Conservation (phyloP, 2,888 invertebrate species). For the Adela reaumurella region DNA sequence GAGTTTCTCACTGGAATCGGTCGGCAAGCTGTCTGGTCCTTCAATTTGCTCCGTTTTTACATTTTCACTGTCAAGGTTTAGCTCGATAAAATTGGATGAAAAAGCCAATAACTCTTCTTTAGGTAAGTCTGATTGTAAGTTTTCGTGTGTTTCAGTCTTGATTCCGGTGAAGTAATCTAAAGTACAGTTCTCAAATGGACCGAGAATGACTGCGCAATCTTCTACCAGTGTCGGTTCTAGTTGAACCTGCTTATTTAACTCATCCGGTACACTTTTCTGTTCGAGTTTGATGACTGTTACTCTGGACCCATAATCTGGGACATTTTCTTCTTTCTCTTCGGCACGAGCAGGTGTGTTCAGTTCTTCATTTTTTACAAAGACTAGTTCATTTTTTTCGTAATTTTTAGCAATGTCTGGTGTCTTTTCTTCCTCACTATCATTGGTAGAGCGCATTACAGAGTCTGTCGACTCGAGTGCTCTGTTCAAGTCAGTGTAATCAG, state of each 20-base stretch:
- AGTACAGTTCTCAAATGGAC: constrained; percentile 55
- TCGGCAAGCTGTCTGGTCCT: no score
- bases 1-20: background rate
- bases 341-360: no score
- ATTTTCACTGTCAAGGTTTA: constrained; percentile 29
- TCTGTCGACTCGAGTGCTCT: no score
- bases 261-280: constrained; percentile 29
- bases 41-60: background rate
- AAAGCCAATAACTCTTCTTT: constrained; percentile 50
- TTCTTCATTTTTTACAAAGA: no score
- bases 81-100: constrained; percentile 53
- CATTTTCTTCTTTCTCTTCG: background rate
- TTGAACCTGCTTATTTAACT: no score
- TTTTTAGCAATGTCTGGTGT: no score
- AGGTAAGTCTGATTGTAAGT: constrained; percentile 25
- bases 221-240: no score
- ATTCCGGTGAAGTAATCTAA: constrained; percentile 47
- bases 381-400: no score
- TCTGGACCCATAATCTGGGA: constrained; percentile 21
- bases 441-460: no score
- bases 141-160: constrained; percentile 29
- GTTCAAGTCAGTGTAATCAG: no score
- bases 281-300: constrained; percentile 26
- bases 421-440: no score
- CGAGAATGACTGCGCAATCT: constrained; percentile 56